Base-by-base conservation (phyloP, 2,888 invertebrate genomes). In the Nipponacmea schrenckii region DNA sequence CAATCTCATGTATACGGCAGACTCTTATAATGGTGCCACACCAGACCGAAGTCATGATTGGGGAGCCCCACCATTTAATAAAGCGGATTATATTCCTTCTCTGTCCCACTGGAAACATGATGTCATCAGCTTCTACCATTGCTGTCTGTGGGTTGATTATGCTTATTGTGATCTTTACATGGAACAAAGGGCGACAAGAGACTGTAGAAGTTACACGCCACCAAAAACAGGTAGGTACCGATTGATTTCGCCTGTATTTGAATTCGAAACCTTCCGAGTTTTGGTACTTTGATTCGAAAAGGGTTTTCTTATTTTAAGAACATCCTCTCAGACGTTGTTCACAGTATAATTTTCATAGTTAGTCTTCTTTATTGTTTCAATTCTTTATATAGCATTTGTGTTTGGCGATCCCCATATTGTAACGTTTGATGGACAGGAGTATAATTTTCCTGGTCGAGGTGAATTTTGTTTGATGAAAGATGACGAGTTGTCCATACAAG, bases 61-160 rank as follows among this genome's bases (percentile, higher is more conserved):
- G 83, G 87, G 87, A 5, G 77, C 82, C 4, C 92, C 95, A 77
- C 98, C 98, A 3, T 98, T 96, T 93, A 94, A 77, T 5, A 70
- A 65, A 15, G 74, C 81, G 0, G 79, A 76, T 15, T 75, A 74
- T 7, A 94, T 96, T 0, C 98, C 98, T 1, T 95, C 95, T 0
- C 89, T 98, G 71, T 98, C 97, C 1, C 95, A 97, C 88, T 98
- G 97, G 96, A 94, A 94, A 91, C 95, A 97, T 86, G 98, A 99
- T 85, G 93, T 96, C 90, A 93, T 95, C 80, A 96, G 98, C 0
- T 96, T 95, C 91, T 97, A 96, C 88, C 92, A 95, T 76, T 98
- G 98, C 87, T 98, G 98, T 86, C 91, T 94, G 85, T 98, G 97
- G 96, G 82, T 81, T 24, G 95, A 96, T 86, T 95, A 96, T 84